Base-by-base conservation (phyloP, 2,888 invertebrate genomes). In the Drosophila seclusa region DNA sequence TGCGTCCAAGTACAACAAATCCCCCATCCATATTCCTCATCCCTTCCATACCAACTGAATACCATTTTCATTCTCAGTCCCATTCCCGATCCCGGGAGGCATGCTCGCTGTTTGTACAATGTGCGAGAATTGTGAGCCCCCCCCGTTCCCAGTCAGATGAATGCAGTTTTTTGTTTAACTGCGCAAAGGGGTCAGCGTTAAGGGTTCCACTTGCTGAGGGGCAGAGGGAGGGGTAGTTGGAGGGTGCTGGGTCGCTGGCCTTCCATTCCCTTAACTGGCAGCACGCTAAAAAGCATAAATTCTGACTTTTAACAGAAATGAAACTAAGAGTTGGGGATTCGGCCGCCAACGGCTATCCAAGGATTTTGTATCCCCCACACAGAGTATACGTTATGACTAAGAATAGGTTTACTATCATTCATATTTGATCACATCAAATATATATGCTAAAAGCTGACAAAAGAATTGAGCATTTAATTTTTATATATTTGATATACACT, bases 91-190 rank as follows among this genome's bases (percentile, higher is more conserved):
- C 84, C 90, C 85, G 75, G 59, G 90, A 80, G 90, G 80, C 90
- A 82, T 68, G 73, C 77, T 79, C 88, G 71, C 67, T 88, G 84
- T 87, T 83, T 87, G 73, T 87, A 61, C 72, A 68, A 64, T 72
- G 68, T 81, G 63, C 62, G 55, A 50, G 78, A 32, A 67, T 72
- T 77, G 73, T 78, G 50, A 48, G 60, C 32, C 54, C 18, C 32
- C 21, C 40, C 40, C n/a, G 5, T 11, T 13, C 7, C 13, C 53
- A 40, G 57, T 68, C 78, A 82, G 80, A 85, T 85, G 85, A 85
- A 85, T 85, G 85, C 85, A 85, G 90, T 89, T 84, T 78, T 78
- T 76, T 76, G 64, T 77, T 68, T 52, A 76, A 60, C 65, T 80
- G 36, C 65, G 81, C 81, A 77, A 78, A 81, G 78, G 78, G 78